These are phyloP conservation scores for Hoplodrina blanda DNA, from an alignment of 2,888 invertebrate genomes.

Conservation along the genomic window DNA sequence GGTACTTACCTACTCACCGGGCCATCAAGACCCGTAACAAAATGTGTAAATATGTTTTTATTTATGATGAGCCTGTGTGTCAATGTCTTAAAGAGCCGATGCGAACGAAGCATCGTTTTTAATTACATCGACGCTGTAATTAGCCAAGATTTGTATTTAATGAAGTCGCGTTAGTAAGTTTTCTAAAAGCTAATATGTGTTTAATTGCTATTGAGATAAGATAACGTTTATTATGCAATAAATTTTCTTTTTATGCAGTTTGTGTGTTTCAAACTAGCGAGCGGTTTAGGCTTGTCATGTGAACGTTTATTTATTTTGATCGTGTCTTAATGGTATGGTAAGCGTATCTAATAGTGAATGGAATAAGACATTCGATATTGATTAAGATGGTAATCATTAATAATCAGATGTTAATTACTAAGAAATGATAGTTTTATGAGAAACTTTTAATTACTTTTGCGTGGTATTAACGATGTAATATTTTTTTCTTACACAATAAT, in stretches of 20 bases:
- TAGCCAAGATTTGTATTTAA: slow-evolving; percentile 77
- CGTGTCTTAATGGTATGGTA: slow-evolving; percentile 23
- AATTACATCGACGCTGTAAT: slow-evolving; percentile 72
- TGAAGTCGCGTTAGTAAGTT: slow-evolving; percentile 65
- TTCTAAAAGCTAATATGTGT: slow-evolving; percentile 66
- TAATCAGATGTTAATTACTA: slow-evolving; percentile 52
- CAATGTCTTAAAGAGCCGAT: slow-evolving; percentile 33
- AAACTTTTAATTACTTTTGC: slow-evolving; percentile 25
- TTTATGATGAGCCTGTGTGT: background rate
- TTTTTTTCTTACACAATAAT: slow-evolving; percentile 12
- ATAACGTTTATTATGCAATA: slow-evolving; percentile 63
- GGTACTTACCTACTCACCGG: background rate
- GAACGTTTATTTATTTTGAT: slow-evolving; percentile 28
- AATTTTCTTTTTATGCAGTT: slow-evolving; percentile 48
- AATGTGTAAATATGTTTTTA: background rate
- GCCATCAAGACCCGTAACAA: background rate
- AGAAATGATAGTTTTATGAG: slow-evolving; percentile 35
- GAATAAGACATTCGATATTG: slow-evolving; percentile 40
- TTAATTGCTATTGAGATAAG: slow-evolving; percentile 63
- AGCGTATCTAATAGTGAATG: slow-evolving; percentile 7
- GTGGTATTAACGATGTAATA: slow-evolving; percentile 22
- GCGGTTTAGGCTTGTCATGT: slow-evolving; percentile 11
- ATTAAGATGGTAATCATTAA: slow-evolving; percentile 37
- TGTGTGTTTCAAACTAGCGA: slow-evolving; percentile 38
- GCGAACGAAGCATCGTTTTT: slow-evolving; percentile 56